Percentiles rank a stretch among this genome's conserved stretches.
These are phyloP conservation scores for Barbus barbus DNA, from an alignment of 2,113 vertebrate genomes.

Conservation along the genomic window DNA sequence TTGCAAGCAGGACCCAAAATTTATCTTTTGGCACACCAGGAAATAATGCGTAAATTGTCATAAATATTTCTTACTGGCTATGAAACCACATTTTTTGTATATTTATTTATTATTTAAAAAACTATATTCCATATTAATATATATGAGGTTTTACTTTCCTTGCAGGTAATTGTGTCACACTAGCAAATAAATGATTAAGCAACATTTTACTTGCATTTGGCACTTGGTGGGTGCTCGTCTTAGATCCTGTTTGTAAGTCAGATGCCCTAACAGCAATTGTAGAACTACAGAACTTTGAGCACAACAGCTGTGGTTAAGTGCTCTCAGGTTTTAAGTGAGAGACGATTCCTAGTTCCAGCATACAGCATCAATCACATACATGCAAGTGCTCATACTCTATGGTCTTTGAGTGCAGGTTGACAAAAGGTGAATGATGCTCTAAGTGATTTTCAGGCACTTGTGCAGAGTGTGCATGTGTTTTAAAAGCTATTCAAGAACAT, in stretches of 20 bases:
- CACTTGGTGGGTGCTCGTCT: not conserved
- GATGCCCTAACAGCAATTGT: not conserved
- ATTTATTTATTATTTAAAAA: not conserved
- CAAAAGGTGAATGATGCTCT: not conserved
- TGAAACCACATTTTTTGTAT: not conserved
- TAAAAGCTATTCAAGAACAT: not conserved
- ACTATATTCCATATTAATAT: not conserved
- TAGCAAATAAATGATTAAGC: too few relatives aligned
- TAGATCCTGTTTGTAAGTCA: not conserved
- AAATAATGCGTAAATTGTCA: not conserved
- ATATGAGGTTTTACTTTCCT: not conserved
- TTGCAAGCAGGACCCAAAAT: not conserved
- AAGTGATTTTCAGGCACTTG: slow-evolving; percentile 6
- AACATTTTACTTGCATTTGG: not conserved
- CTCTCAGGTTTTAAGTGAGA: not conserved
- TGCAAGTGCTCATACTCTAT: not conserved
- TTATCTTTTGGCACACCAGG: not conserved
- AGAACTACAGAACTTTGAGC: not conserved
- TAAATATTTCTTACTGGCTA: not conserved
- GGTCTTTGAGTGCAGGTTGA: not conserved
- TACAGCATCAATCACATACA: not conserved
- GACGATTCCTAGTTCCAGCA: not conserved
- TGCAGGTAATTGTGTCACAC: not conserved
- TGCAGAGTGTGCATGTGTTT: not conserved
- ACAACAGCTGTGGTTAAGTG: not conserved